These are phyloP conservation scores for Plutomurus gul DNA, from an alignment of 1,140 invertebrate species.

Conservation along the genomic window DNA sequence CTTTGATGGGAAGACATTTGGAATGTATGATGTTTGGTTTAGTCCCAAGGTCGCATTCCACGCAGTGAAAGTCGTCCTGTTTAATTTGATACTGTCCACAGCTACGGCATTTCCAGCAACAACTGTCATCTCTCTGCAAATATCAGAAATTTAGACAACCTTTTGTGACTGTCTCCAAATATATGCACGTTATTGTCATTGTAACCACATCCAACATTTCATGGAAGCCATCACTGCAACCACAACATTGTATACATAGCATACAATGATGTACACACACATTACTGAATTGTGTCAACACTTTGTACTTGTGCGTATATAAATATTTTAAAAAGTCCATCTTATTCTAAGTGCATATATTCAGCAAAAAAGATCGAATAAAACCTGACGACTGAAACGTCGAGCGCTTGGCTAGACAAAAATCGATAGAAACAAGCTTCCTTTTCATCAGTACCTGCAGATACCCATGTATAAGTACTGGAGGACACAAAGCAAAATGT, in stretches of 20 bases:
- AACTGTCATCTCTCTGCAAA: conserved; percentile 61
- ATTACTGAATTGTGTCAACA: no score
- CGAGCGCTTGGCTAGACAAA: background rate
- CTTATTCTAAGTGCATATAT: no score
- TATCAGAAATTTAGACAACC: conserved; percentile 4
- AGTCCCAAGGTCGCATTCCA: conserved; percentile 63
- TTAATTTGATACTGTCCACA: conserved; percentile 68
- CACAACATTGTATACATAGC: background rate
- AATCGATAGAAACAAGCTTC: background rate
- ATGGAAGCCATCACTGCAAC: no score
- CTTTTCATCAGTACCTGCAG: background rate
- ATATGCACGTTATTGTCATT: no score
- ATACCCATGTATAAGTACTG: background rate
- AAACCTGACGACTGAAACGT: background rate
- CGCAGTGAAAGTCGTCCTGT: conserved; percentile 66
- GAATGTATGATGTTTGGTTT: conserved; percentile 57
- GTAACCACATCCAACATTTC: no score
- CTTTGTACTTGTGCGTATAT: no score
- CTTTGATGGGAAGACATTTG: conserved; percentile 61
- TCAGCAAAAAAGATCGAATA: background rate
- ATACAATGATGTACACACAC: background rate
- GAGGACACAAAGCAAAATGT: background rate
- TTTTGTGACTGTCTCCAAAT: background rate
- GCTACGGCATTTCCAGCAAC: conserved; percentile 67
- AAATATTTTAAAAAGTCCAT: no score